Conservation (phyloP, 2,797 vertebrate species). For the Discoglossus pictus region DNA sequence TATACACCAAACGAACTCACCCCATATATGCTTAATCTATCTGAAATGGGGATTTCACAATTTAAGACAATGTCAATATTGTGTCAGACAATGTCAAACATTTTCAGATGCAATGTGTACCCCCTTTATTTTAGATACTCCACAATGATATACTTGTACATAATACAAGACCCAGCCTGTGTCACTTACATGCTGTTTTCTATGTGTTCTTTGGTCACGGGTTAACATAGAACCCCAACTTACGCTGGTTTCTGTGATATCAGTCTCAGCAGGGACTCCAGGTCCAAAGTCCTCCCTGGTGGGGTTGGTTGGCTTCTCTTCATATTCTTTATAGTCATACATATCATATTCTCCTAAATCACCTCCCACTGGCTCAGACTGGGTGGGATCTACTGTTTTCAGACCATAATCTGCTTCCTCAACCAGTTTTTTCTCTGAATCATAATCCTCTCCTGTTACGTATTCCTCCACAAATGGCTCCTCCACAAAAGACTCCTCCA, state of each 20-base stretch:
- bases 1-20: no score
- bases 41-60: no score
- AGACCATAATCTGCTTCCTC: constrained; percentile 82
- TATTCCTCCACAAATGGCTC: constrained; percentile 85
- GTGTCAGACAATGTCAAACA: no score
- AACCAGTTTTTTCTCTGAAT: constrained; percentile 76
- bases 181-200: background rate
- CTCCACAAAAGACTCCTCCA: constrained; percentile 81
- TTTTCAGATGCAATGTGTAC: no score
- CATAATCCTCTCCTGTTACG: constrained; percentile 82
- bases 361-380: constrained; percentile 77
- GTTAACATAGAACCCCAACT: no score
- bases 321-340: constrained; percentile 84
- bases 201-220: no score
- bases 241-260: constrained; percentile 87
- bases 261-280: constrained; percentile 92
- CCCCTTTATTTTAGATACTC: no score
- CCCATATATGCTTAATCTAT: no score
- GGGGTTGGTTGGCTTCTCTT: constrained; percentile 74
- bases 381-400: constrained; percentile 74
- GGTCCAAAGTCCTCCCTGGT: constrained; percentile 89
- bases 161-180: no score
- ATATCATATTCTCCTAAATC: constrained; percentile 92
- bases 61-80: no score
- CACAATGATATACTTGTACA: no score